Evolutionary conservation across 2,797 vertebrate species (phyloP).

Genomic region (Rhincodon typus): DNA sequence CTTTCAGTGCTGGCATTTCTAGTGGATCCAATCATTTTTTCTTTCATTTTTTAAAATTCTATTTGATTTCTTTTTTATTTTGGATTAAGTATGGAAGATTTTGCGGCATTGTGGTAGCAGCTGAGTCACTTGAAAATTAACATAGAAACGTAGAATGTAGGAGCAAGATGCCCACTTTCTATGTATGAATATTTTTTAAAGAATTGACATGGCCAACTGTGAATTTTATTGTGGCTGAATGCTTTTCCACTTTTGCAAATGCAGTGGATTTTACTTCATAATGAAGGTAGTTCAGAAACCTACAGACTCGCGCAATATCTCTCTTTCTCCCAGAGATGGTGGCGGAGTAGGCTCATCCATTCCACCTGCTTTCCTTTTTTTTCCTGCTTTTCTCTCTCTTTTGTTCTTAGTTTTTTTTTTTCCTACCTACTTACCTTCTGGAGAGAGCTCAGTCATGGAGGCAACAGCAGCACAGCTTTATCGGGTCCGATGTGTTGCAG

Average conservation of each 20-base stretch:
- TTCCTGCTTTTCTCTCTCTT: too few relatives aligned
- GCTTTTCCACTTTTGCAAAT: background rate
- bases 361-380: too few relatives aligned
- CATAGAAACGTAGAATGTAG: too few relatives aligned
- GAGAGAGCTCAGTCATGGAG: too few relatives aligned
- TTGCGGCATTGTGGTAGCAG: background rate
- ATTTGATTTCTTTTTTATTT: background rate
- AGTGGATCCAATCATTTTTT: background rate
- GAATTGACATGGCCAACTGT: background rate
- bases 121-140: background rate
- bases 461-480: too few relatives aligned
- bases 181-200: too few relatives aligned
- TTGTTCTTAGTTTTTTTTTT: too few relatives aligned
- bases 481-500: too few relatives aligned
- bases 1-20: background rate
- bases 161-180: too few relatives aligned
- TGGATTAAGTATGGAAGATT: background rate
- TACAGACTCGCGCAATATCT: background rate
- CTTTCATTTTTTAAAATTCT: background rate
- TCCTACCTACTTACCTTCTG: too few relatives aligned
- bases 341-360: too few relatives aligned
- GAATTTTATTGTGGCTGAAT: background rate
- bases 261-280: background rate
- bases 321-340: background rate
- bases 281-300: background rate